Percentiles rank a stretch among this genome's conserved stretches.
Conservation (phyloP, 2,113 vertebrate genomes). For the Lagopus muta region DNA sequence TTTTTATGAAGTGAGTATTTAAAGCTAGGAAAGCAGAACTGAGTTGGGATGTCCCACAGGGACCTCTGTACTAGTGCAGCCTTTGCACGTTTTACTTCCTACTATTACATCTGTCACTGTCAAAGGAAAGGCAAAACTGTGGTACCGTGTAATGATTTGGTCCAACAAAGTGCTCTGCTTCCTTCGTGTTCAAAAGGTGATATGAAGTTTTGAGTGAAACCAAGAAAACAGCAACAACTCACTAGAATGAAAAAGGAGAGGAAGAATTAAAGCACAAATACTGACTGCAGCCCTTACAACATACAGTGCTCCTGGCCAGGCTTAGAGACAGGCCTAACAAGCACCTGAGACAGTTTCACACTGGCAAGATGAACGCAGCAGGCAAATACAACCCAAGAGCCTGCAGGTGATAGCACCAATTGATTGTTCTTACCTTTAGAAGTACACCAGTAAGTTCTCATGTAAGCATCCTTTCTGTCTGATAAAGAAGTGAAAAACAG, state of each 20-base stretch:
- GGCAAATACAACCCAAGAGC: fast-evolving
- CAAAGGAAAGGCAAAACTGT: background rate
- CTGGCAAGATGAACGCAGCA: fast-evolving
- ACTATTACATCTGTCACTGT: fast-evolving
- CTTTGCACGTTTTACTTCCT: fast-evolving
- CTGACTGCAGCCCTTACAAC: background rate
- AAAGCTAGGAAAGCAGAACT: background rate
- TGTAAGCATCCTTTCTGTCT: background rate
- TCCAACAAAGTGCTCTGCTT: fast-evolving
- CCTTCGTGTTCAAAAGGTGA: background rate
- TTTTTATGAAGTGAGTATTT: fast-evolving
- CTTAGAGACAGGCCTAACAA: fast-evolving
- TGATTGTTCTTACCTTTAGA: too few relatives aligned
- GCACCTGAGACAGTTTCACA: too few relatives aligned
- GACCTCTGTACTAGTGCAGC: too few relatives aligned
- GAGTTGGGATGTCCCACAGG: background rate
- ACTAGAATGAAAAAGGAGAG: background rate
- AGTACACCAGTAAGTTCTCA: background rate
- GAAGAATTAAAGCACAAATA: background rate
- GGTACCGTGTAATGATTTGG: fast-evolving
- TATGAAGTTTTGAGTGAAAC: background rate
- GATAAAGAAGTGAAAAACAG: too few relatives aligned
- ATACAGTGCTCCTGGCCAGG: fast-evolving
- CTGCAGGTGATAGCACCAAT: too few relatives aligned
- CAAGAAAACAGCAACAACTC: background rate